Conservation (phyloP, 2,113 vertebrate species). For the Zapus hudsonius region DNA sequence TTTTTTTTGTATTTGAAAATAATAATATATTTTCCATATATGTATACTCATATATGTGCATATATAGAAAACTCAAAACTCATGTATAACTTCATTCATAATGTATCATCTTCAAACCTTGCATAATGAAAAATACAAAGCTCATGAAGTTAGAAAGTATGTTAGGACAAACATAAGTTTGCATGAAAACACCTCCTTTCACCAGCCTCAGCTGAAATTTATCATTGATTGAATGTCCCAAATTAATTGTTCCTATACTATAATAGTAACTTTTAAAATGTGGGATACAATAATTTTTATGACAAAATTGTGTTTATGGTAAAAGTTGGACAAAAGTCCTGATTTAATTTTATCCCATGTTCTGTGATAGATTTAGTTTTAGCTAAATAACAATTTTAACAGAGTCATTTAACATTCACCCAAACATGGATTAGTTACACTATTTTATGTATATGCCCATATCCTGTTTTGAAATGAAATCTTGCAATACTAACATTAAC, state of each 20-base stretch:
- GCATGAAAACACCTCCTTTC: conserved; percentile 30
- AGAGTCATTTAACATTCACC: conserved; percentile 34
- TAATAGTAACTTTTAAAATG: conserved; percentile 23
- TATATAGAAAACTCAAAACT: background rate
- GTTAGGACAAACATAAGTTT: background rate
- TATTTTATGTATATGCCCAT: background rate
- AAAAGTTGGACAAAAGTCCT: conserved; percentile 38
- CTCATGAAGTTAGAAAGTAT: background rate
- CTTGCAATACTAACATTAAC: conserved; percentile 41
- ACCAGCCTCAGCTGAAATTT: background rate
- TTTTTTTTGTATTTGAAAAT: too few relatives aligned
- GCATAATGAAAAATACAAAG: background rate
- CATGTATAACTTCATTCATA: background rate
- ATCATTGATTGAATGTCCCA: background rate
- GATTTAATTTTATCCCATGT: conserved; percentile 25
- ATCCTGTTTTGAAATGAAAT: conserved; percentile 35
- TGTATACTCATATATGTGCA: too few relatives aligned
- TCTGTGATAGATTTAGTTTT: conserved; percentile 48
- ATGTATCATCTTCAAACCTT: background rate
- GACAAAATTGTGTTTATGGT: conserved; percentile 27
- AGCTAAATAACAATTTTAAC: conserved; percentile 34
- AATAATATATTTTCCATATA: too few relatives aligned
- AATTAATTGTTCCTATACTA: background rate
- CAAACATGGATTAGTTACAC: conserved; percentile 38
- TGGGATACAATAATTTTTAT: background rate